Evolutionary conservation across 2,113 vertebrate species (phyloP).

Genomic region (Progne subis): DNA sequence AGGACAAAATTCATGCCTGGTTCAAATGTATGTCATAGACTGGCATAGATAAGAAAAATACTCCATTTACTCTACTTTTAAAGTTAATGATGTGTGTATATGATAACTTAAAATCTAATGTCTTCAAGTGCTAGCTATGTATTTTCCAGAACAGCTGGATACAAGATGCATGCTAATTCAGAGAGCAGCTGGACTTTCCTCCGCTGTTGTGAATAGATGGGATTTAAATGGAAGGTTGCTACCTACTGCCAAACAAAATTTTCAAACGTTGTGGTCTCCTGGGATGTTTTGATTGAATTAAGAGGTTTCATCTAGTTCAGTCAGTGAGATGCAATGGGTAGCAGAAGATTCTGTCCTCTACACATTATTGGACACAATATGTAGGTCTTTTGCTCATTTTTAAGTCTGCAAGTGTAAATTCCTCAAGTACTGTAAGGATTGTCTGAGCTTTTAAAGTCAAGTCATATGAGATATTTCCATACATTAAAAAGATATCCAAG

Average conservation of each 20-base stretch:
- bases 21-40: constrained; percentile 4
- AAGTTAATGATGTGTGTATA: constrained; percentile 10
- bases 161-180: background rate
- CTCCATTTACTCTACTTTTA: background rate
- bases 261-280: background rate
- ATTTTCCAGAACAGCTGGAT: constrained; percentile 25
- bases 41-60: background rate
- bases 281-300: background rate
- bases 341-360: background rate
- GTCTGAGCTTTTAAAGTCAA: background rate
- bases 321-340: background rate
- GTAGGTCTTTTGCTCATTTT: background rate
- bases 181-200: background rate
- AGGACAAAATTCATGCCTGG: background rate
- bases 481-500: background rate
- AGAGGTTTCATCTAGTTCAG: background rate
- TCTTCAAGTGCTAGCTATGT: constrained; percentile 23
- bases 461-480: background rate
- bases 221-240: background rate
- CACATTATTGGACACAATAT: background rate
- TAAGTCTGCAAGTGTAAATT: background rate
- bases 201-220: background rate
- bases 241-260: background rate
- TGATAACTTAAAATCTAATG: constrained; percentile 26
- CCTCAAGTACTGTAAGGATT: background rate